phyloP scores from a whole-genome alignment of 1,140 invertebrate genomes.

The Centruroides vittatus region DNA sequence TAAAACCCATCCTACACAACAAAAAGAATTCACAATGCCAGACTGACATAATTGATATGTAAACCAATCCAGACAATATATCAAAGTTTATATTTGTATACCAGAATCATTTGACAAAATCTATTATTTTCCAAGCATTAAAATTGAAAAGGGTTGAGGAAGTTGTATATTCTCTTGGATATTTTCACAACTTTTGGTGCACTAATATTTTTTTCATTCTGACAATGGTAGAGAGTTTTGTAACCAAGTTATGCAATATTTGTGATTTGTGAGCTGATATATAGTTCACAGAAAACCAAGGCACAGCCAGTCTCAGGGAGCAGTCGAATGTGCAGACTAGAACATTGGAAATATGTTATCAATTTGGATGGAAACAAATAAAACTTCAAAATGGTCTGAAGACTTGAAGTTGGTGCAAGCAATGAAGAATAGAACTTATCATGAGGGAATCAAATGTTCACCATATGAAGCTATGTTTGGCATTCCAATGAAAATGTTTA shows the following conservation, averaged over 20 bases:
- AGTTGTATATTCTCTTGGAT: background rate
- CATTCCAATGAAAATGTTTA: too few relatives aligned
- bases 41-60: background rate
- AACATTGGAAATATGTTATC: background rate
- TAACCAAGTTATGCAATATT: background rate
- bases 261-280: too few relatives aligned
- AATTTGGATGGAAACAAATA: background rate
- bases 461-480: background rate
- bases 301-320: background rate
- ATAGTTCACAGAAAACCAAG: background rate
- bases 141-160: background rate
- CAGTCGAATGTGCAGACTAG: background rate
- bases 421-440: background rate
- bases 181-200: background rate
- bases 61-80: background rate
- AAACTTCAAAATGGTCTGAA: background rate
- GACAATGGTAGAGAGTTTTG: background rate
- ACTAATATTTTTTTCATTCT: background rate
- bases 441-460: background rate
- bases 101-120: background rate
- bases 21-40: background rate
- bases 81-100: background rate
- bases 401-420: background rate
- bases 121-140: background rate
- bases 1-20: background rate